Conservation (phyloP, 2,797 vertebrate species). For the Amniataba percoides region DNA sequence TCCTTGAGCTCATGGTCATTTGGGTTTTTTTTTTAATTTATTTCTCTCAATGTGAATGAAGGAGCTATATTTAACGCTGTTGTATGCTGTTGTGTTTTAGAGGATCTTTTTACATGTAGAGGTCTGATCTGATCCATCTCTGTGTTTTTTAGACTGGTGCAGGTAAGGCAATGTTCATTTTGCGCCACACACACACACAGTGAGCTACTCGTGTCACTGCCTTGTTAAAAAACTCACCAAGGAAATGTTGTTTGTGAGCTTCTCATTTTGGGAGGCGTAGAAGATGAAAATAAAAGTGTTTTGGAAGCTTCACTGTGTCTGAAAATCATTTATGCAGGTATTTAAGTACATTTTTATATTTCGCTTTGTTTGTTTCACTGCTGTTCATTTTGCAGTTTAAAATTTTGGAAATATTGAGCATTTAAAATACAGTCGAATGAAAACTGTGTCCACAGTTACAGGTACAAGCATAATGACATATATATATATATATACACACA, state of each 20-base stretch:
- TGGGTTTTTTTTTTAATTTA: conserved; percentile 29
- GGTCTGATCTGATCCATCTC: conserved; percentile 71
- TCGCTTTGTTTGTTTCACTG: background rate
- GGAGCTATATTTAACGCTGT: conserved; percentile 76
- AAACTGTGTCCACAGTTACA: conserved; percentile 2
- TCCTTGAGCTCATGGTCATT: conserved; percentile 70
- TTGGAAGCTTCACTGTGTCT: conserved; percentile 70
- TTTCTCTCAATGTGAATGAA: conserved; percentile 73
- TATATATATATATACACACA: too few species aligned
- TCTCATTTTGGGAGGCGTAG: conserved; percentile 73
- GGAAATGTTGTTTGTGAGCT: conserved; percentile 80
- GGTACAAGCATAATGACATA: too few species aligned
- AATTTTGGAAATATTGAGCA: background rate
- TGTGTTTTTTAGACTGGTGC: conserved; percentile 76
- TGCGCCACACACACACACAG: conserved; percentile 59
- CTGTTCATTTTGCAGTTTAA: background rate
- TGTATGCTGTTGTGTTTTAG: conserved; percentile 76
- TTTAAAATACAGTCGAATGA: background rate
- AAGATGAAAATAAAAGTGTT: conserved; percentile 82
- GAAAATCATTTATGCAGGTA: conserved; percentile 1
- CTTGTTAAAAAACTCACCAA: conserved; percentile 79
- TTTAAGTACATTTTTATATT: background rate
- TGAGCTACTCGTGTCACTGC: conserved; percentile 77
- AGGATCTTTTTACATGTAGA: conserved; percentile 73
- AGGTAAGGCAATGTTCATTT: conserved; percentile 72